phyloP scores from a whole-genome alignment of 2,797 vertebrate genomes.

The Cheirogaleus major region DNA sequence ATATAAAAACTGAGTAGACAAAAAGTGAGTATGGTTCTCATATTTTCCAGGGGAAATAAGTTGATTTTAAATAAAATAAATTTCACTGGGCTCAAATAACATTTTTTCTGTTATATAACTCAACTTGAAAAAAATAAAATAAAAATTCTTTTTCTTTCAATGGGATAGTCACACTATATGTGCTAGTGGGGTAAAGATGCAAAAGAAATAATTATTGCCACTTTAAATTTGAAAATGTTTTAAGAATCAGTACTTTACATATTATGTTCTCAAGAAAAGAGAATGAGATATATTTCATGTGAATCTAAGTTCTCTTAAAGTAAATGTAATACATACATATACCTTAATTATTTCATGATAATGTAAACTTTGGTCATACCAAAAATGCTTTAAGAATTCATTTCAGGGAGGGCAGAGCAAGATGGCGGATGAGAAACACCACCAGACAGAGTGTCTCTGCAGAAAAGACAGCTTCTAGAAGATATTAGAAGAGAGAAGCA shows the following conservation, averaged over 20 bases:
- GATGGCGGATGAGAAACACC: too few relatives aligned
- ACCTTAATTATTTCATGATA: background rate
- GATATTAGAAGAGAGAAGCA: too few relatives aligned
- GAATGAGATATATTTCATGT: background rate
- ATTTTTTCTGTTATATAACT: background rate
- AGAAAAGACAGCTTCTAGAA: too few relatives aligned
- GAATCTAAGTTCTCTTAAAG: background rate
- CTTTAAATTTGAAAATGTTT: background rate
- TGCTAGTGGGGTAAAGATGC: background rate
- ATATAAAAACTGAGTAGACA: background rate
- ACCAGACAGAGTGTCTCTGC: too few relatives aligned
- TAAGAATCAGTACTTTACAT: background rate
- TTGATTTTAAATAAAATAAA: constrained; percentile 17
- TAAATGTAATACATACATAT: background rate
- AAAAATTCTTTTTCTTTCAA: background rate
- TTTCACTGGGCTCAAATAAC: background rate
- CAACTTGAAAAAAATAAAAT: constrained; percentile 10
- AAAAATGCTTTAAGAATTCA: background rate
- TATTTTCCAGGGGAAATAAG: background rate
- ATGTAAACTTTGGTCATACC: background rate
- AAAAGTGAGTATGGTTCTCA: background rate
- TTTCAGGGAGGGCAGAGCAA: background rate
- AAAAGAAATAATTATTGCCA: background rate
- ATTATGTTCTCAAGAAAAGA: constrained; percentile 21
- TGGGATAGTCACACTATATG: background rate